Conservation (phyloP, 37 sponge, comb jelly and placozoan species). For the Eunapius fragilis region DNA sequence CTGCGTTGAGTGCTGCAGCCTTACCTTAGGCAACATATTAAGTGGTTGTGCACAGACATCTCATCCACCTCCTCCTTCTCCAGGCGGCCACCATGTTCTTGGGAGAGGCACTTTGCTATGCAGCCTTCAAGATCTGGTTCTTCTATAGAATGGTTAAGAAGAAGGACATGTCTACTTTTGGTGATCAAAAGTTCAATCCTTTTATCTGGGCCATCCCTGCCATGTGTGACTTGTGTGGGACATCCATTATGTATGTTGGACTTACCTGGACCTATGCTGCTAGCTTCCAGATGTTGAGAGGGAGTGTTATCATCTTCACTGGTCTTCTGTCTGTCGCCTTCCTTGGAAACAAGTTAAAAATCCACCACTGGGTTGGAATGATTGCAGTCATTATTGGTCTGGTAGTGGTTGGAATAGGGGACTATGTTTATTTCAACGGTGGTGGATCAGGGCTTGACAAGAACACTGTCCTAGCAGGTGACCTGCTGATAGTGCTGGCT, state of each 20-base stretch:
- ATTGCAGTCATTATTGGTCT: conserved; percentile 89
- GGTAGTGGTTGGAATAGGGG: conserved; percentile 85
- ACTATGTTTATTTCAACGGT: conserved; percentile 55
- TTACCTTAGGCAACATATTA: no score
- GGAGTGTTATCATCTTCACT: conserved; percentile 97
- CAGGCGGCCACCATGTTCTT: conserved; percentile 93
- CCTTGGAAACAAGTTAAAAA: conserved; percentile 66
- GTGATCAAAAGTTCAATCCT: conserved; percentile 89
- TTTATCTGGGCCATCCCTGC: conserved; percentile 93
- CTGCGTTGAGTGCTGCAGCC: no score
- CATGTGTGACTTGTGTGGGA: conserved; percentile 88
- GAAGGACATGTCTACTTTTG: conserved; percentile 60
- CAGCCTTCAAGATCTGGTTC: conserved; percentile 83
- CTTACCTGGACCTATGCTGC: conserved; percentile 94
- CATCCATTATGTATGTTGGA: conserved; percentile 93
- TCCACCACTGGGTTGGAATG: conserved; percentile 91
- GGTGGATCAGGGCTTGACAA: conserved; percentile 8
- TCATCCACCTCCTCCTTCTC: not conserved
- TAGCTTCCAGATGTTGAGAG: conserved; percentile 96
- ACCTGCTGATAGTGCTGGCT: conserved; percentile 88
- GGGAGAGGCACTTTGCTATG: conserved; percentile 87
- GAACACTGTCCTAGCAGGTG: conserved; percentile 71
- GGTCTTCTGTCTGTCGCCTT: conserved; percentile 93
- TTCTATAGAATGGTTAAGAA: conserved; percentile 31
- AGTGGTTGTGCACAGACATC: not conserved